phyloP scores from a whole-genome alignment of 2,113 vertebrate species.

The Tachuris rubrigastra region DNA sequence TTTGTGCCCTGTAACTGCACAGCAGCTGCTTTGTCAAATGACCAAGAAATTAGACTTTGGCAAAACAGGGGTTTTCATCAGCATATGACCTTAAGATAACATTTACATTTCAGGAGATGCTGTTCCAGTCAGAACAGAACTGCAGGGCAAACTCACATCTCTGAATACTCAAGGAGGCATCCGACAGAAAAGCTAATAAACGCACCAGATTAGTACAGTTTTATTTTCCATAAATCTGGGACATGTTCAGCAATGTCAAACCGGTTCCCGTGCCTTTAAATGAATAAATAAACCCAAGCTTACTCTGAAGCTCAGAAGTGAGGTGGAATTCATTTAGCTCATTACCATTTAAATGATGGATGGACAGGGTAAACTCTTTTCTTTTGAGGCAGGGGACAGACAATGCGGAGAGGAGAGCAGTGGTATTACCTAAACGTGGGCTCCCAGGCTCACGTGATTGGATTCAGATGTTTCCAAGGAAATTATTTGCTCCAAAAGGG shows the following conservation, averaged over 20 bases:
- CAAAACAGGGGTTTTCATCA: constrained; percentile 64
- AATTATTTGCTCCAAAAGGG: constrained; percentile 38
- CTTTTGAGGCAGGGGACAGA: constrained; percentile 8
- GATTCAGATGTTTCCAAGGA: constrained; percentile 49
- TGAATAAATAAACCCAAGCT: constrained; percentile 44
- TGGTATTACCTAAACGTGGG: neutral
- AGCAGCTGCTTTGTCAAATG: constrained; percentile 61
- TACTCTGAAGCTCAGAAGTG: constrained; percentile 51
- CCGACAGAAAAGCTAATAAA: constrained; percentile 58
- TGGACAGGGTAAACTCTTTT: constrained; percentile 37
- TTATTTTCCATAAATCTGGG: constrained; percentile 58
- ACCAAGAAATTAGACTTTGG: constrained; percentile 60
- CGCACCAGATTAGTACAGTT: constrained; percentile 22
- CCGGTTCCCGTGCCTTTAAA: constrained; percentile 39
- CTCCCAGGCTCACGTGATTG: constrained; percentile 18
- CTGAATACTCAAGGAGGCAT: neutral
- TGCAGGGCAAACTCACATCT: constrained; percentile 34
- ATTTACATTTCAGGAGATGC: constrained; percentile 61
- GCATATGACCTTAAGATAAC: constrained; percentile 67
- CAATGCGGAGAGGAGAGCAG: neutral
- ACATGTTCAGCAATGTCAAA: constrained; percentile 44
- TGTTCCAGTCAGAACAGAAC: constrained; percentile 45
- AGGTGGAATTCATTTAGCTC: constrained; percentile 55
- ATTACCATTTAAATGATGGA: constrained; percentile 62
- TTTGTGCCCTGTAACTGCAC: constrained; percentile 8